These are phyloP conservation scores for Ferrisia virgata DNA, from an alignment of 2,888 invertebrate genomes.

Conservation along the genomic window DNA sequence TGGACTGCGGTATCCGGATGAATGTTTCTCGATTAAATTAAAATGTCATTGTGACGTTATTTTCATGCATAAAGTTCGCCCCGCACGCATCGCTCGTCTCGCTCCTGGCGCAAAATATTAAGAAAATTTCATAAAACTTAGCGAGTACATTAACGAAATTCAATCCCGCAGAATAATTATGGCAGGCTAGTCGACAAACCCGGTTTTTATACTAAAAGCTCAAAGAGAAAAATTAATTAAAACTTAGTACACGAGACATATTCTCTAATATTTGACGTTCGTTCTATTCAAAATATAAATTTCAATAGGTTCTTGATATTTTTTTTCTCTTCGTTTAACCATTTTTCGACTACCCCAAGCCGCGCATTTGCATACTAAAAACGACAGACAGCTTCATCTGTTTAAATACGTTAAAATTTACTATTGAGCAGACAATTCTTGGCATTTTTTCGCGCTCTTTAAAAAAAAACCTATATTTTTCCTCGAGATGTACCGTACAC, in stretches of 20 bases:
- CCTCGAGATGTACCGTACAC: neutral
- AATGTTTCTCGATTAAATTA: neutral
- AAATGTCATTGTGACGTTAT: neutral
- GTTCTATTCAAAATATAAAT: constrained; percentile 10
- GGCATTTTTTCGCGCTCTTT: neutral
- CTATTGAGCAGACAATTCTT: neutral
- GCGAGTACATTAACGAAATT: neutral
- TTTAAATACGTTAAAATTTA: neutral
- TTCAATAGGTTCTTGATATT: neutral
- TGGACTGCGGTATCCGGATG: neutral
- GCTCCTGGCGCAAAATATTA: neutral
- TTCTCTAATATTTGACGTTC: neutral
- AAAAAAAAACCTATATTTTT: neutral
- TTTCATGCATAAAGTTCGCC: neutral
- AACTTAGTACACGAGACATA: constrained; percentile 23
- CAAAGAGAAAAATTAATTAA: constrained; percentile 18
- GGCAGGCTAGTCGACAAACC: neutral
- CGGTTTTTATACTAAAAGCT: neutral
- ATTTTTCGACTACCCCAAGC: neutral
- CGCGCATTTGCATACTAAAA: neutral
- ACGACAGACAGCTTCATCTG: neutral
- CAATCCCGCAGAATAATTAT: neutral
- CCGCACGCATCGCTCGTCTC: neutral
- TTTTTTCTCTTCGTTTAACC: neutral
- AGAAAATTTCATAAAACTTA: neutral